Base-by-base conservation (phyloP, 2,888 invertebrate species). In the Pseudococcus viburni region DNA sequence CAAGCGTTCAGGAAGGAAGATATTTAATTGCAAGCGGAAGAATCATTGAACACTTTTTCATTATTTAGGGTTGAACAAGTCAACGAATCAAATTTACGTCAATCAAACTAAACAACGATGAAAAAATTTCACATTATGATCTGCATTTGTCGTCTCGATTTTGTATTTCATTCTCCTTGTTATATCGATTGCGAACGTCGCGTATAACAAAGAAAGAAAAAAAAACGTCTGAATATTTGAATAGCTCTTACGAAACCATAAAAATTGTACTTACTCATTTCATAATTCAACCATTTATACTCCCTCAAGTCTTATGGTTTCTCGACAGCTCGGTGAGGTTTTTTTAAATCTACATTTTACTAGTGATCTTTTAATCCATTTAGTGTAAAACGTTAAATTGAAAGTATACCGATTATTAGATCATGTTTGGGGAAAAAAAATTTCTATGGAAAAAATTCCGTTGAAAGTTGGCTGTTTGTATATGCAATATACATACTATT, bases 271-370 rank as follows among this genome's bases (percentile, higher is more conserved):
- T 85, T 26, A 64, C 39, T 85, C 64, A 85, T 55, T 64, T 64
- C 64, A 85, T 85, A 59, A 42, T 59, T 84, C 55, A 55, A 12
- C 84, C 46, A 84, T 51, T 84, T 64, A 15, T 22, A 85, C 48
- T 33, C 17, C 59, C 17, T 55, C 39, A 39, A 19, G 85, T 85
- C 55, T 85, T 85, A 85, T 85, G 85, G 85, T 85, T 85, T 85
- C 85, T 64, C 42, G 55, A 17, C 64, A 33, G n/a, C 64, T 64
- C 42, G 55, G 15, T 17, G 19, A 33, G 59, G 59, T 19, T 46
- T 83, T 46, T 55, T 51, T 51, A 15, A 51, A 55, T 55, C n/a
- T 55, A n/a, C 6, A 55, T 55, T 55, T n/a, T 55, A n/a, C 17
- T 8, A 0, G 55, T 55, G 55, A 55, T 55, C 55, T 55, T 55